Conservation (phyloP, 2,113 vertebrate genomes). For the Dascyllus trimaculatus region DNA sequence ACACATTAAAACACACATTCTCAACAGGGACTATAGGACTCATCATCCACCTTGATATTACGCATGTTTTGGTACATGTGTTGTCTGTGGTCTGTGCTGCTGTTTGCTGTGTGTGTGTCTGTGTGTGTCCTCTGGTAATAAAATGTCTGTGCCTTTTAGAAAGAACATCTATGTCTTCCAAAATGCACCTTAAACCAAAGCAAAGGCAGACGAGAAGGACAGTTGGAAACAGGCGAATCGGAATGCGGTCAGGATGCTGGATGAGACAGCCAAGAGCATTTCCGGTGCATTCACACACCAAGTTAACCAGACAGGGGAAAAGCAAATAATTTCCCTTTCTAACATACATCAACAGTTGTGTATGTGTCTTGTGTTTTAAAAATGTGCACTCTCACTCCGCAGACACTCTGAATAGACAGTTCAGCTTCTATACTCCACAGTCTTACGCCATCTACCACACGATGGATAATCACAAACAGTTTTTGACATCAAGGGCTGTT, state of each 20-base stretch:
- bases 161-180: conserved; percentile 44
- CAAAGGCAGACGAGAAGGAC: conserved; percentile 26
- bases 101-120: neutral
- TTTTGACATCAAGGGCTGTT: neutral
- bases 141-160: conserved; percentile 33
- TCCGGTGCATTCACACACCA: conserved; percentile 66
- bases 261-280: conserved; percentile 79
- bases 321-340: conserved; percentile 37
- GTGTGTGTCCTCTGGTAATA: conserved; percentile 1
- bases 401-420: neutral
- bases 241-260: conserved; percentile 74
- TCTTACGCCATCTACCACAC: conserved; percentile 15
- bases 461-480: conserved; percentile 5
- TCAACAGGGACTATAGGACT: conserved; percentile 9
- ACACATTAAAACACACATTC: conserved; percentile 24
- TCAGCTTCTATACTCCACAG: conserved; percentile 1
- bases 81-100: conserved; percentile 12
- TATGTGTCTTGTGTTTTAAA: conserved; percentile 15
- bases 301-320: conserved; percentile 50
- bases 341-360: conserved; percentile 39
- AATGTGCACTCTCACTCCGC: conserved; percentile 18
- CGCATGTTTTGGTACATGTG: conserved; percentile 30
- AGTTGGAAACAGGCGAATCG: conserved; percentile 50
- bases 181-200: conserved; percentile 23
- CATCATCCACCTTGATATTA: conserved; percentile 27